Conservation (phyloP, 1,140 invertebrate species). For the Dryas iulia region DNA sequence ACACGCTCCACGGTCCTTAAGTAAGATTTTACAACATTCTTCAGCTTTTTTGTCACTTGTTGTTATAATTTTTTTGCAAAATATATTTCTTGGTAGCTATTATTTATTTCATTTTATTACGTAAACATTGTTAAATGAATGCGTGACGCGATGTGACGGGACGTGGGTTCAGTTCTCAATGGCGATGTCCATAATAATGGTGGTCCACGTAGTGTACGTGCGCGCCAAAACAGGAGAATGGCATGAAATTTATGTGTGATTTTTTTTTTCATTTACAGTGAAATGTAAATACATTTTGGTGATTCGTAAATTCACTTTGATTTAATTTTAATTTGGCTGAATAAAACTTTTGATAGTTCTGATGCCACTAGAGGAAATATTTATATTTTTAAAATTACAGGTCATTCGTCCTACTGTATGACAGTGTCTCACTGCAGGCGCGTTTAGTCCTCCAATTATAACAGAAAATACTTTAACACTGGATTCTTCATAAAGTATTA, state of each 20-base stretch:
- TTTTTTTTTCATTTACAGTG: no score
- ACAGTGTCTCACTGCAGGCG: no score
- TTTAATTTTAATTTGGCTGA: no score
- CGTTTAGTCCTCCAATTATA: no score
- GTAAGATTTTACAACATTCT: background rate
- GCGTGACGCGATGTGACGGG: background rate
- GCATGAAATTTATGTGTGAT: background rate
- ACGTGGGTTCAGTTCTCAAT: background rate
- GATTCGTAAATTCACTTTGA: no score
- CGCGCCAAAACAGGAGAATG: background rate
- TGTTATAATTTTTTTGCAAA: background rate
- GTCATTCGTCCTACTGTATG: no score
- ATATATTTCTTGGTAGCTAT: background rate
- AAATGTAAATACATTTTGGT: no score
- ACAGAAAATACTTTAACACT: no score
- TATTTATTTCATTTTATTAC: constrained; percentile 1
- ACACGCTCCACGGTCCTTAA: background rate
- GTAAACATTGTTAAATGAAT: background rate
- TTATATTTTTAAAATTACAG: no score
- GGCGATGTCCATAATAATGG: background rate
- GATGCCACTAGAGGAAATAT: no score
- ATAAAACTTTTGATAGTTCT: no score
- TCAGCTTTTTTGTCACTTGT: background rate
- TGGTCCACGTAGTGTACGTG: background rate
- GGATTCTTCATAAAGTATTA: no score